These are phyloP conservation scores for Cataglyphis cursor DNA, from an alignment of 2,888 invertebrate species.

Conservation along the genomic window DNA sequence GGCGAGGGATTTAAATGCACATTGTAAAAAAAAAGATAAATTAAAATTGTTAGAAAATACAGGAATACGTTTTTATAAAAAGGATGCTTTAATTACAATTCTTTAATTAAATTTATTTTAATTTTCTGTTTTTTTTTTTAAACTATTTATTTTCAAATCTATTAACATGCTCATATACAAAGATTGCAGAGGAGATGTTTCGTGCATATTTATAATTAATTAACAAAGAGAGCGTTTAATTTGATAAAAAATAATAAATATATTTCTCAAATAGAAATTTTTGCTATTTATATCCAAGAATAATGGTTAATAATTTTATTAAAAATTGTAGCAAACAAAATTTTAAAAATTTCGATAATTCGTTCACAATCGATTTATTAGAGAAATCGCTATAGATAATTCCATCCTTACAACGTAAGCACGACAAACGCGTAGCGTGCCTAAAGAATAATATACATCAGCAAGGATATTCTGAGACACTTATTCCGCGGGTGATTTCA, in stretches of 20 bases:
- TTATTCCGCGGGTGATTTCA: conserved; percentile 73
- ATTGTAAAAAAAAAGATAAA: conserved; percentile 3
- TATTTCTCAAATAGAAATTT: neutral
- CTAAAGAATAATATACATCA: conserved; percentile 19
- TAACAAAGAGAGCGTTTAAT: neutral
- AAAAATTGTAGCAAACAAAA: neutral
- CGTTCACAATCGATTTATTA: neutral
- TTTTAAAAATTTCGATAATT: too few relatives aligned
- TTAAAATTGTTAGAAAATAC: neutral
- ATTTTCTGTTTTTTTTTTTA: neutral
- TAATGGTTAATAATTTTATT: neutral
- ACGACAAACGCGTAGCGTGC: conserved; percentile 34
- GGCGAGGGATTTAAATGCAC: neutral
- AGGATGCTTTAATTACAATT: neutral
- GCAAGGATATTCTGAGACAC: conserved; percentile 37
- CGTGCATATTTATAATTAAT: neutral
- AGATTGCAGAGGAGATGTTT: neutral
- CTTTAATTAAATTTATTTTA: neutral
- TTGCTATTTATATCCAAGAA: neutral
- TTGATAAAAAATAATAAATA: neutral
- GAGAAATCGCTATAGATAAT: neutral
- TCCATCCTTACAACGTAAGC: conserved; percentile 33
- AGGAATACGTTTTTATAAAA: neutral
- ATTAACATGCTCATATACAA: neutral
- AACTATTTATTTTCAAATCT: neutral